Conservation (phyloP, 2,797 vertebrate species). For the Microhierax caerulescens region DNA sequence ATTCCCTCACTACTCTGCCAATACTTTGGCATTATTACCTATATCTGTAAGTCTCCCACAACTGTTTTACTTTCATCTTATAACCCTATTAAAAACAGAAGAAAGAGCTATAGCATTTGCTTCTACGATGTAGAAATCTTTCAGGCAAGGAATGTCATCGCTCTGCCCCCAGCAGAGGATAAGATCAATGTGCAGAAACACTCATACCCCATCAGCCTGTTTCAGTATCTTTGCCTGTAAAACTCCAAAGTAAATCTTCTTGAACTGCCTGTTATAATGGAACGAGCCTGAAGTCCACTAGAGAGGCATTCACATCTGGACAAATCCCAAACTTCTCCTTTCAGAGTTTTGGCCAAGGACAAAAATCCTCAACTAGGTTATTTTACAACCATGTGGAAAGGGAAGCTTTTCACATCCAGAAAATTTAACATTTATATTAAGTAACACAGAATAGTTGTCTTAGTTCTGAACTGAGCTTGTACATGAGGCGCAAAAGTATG, state of each 20-base stretch:
- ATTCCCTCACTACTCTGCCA: not conserved
- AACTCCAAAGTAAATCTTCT: not conserved
- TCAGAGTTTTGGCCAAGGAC: not conserved
- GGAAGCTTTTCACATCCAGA: not conserved
- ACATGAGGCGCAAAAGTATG: not conserved
- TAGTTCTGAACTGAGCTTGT: not conserved
- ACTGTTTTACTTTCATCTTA: not conserved
- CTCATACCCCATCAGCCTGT: not conserved
- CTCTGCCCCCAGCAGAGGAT: not conserved
- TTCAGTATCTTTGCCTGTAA: not conserved
- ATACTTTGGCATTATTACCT: not conserved
- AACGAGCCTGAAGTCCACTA: not conserved
- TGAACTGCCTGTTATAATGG: not conserved
- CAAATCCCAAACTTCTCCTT: not conserved
- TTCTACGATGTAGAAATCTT: not conserved
- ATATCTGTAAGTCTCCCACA: not conserved
- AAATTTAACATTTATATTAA: not conserved
- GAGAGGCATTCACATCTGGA: not conserved
- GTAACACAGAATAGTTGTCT: not conserved
- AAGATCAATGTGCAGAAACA: not conserved
- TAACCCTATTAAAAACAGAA: not conserved
- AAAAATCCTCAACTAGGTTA: not conserved
- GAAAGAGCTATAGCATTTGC: not conserved
- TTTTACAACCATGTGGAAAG: not conserved
- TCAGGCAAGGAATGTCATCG: fast-evolving